Conservation (phyloP, 2,888 invertebrate species). For the Nesidiocoris tenuis region DNA sequence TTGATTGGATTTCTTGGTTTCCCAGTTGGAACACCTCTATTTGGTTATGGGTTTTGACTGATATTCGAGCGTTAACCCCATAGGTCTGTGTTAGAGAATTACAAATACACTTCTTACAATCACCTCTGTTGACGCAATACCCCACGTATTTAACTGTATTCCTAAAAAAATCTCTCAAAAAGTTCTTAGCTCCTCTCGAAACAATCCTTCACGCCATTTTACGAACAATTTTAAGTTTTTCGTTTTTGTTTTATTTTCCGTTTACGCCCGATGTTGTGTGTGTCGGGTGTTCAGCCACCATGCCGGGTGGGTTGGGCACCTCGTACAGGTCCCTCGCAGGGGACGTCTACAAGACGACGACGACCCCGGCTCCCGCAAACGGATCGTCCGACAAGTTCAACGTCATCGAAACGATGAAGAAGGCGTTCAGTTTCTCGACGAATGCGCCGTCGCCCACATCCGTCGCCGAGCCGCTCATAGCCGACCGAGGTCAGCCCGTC, state of each 20-base stretch:
- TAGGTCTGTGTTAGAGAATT: too few species aligned
- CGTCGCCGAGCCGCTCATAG: constrained; percentile 19
- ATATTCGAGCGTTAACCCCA: too few species aligned
- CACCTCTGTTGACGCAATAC: too few species aligned
- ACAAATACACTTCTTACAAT: too few species aligned
- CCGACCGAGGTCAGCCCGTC: constrained; percentile 18
- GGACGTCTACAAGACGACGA: constrained; percentile 66
- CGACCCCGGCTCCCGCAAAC: constrained; percentile 61
- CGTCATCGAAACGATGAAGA: constrained; percentile 63
- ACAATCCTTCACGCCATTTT: background rate
- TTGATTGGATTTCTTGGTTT: too few species aligned
- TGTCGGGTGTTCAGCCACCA: constrained; percentile 53
- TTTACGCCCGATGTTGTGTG: background rate
- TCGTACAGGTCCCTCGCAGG: constrained; percentile 64
- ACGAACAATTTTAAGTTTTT: background rate
- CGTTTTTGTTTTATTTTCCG: constrained; percentile 2
- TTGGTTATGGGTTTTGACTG: too few species aligned
- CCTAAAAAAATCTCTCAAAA: too few species aligned
- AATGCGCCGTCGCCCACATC: background rate
- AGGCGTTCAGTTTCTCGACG: constrained; percentile 59
- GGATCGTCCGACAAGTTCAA: constrained; percentile 55
- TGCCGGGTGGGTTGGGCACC: constrained; percentile 65
- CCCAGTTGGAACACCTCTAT: too few species aligned
- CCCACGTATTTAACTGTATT: too few species aligned
- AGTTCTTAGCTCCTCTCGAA: background rate